Percentiles rank a stretch among this genome's conserved stretches.
Evolutionary conservation across 53 echinoderm and acorn worm species (phyloP).

Genomic region (Luidia sarsii): DNA sequence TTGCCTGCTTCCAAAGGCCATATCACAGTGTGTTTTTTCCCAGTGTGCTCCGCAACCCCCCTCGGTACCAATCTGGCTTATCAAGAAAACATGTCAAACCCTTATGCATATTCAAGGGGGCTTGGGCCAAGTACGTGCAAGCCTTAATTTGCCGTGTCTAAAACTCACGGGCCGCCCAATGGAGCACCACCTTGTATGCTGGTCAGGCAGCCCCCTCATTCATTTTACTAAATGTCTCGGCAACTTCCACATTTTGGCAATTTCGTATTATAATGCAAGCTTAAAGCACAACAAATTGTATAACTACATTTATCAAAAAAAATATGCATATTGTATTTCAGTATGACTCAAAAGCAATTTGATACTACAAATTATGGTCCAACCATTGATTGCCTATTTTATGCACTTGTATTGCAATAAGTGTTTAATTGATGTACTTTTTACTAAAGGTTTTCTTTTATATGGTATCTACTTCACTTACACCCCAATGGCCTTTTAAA

Average conservation of each 20-base stretch:
- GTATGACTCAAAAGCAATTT: not conserved
- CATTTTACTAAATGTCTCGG: not conserved
- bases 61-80: no score
- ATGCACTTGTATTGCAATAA: constrained; percentile 30
- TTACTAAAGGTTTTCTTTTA: not conserved
- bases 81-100: no score
- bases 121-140: no score
- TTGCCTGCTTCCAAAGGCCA: no score
- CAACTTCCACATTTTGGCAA: not conserved
- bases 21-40: no score
- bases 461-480: not conserved
- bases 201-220: no score
- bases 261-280: not conserved
- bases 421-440: not conserved
- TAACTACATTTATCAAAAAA: not conserved
- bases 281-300: not conserved
- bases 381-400: not conserved
- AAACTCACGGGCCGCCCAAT: no score
- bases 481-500: not conserved
- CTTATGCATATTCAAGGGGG: no score
- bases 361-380: constrained; percentile 13
- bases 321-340: not conserved
- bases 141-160: no score
- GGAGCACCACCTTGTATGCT: no score
- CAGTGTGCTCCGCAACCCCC: no score